Conservation (phyloP, 92 coral and sea anemone species). For the Epizoanthus rinbou region DNA sequence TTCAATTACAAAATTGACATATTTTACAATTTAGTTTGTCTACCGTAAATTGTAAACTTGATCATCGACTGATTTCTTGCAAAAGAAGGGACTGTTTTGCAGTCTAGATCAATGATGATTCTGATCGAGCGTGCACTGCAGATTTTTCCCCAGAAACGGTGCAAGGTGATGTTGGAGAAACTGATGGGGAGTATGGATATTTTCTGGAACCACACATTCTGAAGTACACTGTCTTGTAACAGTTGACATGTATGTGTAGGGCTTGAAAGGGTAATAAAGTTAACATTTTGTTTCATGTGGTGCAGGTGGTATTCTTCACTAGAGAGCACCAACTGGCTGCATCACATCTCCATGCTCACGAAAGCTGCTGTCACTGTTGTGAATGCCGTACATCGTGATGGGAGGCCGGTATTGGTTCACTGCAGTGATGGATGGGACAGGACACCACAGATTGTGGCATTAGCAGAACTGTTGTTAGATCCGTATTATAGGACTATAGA, state of each 20-base stretch:
- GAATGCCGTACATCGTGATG: conserved; percentile 79
- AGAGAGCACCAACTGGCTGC: conserved; percentile 94
- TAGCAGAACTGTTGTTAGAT: conserved; percentile 91
- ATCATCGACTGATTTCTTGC: too few relatives aligned
- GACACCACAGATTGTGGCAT: conserved; percentile 91
- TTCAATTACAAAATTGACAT: too few relatives aligned
- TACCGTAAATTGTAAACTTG: too few relatives aligned
- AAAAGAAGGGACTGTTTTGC: too few relatives aligned
- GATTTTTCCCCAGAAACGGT: too few relatives aligned
- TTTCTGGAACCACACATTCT: too few relatives aligned
- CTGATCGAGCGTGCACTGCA: too few relatives aligned
- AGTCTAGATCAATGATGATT: too few relatives aligned
- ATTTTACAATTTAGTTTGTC: too few relatives aligned
- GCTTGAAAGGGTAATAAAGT: neutral
- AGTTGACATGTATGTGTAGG: neutral
- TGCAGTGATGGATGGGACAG: conserved; percentile 99
- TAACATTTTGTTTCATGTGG: neutral
- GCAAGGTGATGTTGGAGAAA: too few relatives aligned
- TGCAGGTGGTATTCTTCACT: conserved; percentile 89
- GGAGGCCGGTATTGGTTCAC: conserved; percentile 90
- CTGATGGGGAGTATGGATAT: too few relatives aligned
- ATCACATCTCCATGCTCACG: conserved; percentile 81
- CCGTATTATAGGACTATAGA: conserved; percentile 96
- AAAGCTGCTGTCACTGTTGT: conserved; percentile 87
- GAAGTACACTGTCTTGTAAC: too few relatives aligned